These are phyloP conservation scores for Asarcornis scutulata DNA, from an alignment of 2,113 vertebrate species.

Conservation along the genomic window DNA sequence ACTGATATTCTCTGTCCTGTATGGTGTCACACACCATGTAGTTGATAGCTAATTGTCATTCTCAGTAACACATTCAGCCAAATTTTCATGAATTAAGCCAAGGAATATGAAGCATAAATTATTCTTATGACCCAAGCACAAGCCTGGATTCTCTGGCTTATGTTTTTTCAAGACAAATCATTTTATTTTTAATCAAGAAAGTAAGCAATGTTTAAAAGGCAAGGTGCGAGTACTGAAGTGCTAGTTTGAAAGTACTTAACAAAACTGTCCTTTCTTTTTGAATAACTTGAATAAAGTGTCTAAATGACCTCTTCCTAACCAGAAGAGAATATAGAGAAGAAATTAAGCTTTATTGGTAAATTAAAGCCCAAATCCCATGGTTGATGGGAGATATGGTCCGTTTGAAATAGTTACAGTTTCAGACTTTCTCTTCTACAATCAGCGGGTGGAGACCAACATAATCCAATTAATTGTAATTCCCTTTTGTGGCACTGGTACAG, in stretches of 20 bases:
- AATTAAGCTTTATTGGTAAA: conserved; percentile 82
- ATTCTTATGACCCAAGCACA: not conserved
- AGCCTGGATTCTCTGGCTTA: not conserved
- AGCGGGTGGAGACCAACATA: conserved; percentile 78
- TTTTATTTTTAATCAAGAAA: not conserved
- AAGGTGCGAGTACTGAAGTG: conserved; percentile 9
- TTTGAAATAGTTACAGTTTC: conserved; percentile 78
- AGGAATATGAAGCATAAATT: not conserved
- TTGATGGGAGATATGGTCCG: conserved; percentile 76
- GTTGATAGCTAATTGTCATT: not conserved
- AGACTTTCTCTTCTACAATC: conserved; percentile 77
- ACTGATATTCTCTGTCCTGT: not conserved
- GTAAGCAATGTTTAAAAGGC: not conserved
- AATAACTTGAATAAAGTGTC: conserved; percentile 75
- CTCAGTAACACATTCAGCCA: not conserved
- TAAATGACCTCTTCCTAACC: conserved; percentile 72
- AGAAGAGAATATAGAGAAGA: conserved; percentile 71
- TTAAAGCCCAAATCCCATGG: conserved; percentile 78
- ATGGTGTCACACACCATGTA: fast-evolving
- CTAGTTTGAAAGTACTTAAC: conserved; percentile 24
- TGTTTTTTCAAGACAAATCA: not conserved
- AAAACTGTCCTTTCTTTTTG: conserved; percentile 66
- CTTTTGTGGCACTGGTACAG: conserved; percentile 77
- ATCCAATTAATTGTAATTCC: conserved; percentile 85
- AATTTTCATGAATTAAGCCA: not conserved